Evolutionary conservation across 2,888 invertebrate species (phyloP), one percentile per base, ranked within the genome.

Genomic region (Cybosia mesomella): DNA sequence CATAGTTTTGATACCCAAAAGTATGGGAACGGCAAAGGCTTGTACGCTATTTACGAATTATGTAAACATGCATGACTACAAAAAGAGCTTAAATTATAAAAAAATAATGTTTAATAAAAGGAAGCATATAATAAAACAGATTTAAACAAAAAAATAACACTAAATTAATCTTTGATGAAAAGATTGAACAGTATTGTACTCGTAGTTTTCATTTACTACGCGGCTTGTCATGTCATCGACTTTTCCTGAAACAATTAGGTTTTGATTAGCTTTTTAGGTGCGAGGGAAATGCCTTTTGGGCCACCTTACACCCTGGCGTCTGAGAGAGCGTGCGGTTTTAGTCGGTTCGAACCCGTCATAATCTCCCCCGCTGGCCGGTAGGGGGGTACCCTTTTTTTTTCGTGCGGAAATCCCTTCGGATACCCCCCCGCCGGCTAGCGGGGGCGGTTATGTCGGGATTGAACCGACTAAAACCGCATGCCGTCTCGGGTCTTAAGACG

Each of bases 91-190:
- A n/a, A 9, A 49, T n/a, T 49, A 43, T n/a, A n/a, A n/a, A n/a
- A n/a, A n/a, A n/a, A 11, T 0, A 43, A 43, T 43, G 43, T 18
- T 43, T 5, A 28, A 28, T 28, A 39, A 39, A 28, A 28, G 28
- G 2, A 28, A 4, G 5, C 15, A 15, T 15, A 39, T 4, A 15
- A 15, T 15, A 39, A 39, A 59, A 36, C 1, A 9, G 3, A 11
- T 59, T 22, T 4, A 1, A n/a, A 32, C 43, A 43, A 43, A 18
- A 43, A 43, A 2, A 10, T 54, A 53, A 28, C 43, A 61, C 24
- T 63, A 64, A 11, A 67, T 58, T 54, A 67, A 57, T 54, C 63
- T 67, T n/a, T 63, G 58, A 36, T 67, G 32, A 24, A 55, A 5
- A 55, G 22, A 36, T 24, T 54, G 39, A 15, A 55, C 15, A 55